A percentile compares a stretch with the other conserved stretches of the same genome.
phyloP scores from a whole-genome alignment of 2,797 vertebrate genomes.

The Salmo trutta region DNA sequence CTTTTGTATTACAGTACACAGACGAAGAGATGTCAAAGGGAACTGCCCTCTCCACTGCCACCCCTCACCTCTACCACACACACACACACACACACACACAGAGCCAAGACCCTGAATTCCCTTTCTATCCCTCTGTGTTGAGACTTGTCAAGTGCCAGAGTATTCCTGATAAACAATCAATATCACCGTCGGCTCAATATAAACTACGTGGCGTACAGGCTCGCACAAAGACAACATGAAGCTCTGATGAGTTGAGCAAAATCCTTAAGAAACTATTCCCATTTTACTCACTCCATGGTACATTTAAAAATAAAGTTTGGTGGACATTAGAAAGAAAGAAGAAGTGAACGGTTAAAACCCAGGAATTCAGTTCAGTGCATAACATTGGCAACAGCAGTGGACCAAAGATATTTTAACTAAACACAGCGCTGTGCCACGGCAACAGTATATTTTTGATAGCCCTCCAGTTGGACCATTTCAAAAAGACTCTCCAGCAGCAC shows the following conservation, averaged over 20 bases:
- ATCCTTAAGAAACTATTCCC: not conserved
- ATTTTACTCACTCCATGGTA: too few species aligned
- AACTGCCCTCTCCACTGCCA: not conserved
- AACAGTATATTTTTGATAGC: slow-evolving; percentile 47
- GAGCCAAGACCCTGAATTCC: not conserved
- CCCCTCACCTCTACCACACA: not conserved
- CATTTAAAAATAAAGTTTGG: not conserved
- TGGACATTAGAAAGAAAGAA: not conserved
- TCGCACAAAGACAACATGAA: not conserved
- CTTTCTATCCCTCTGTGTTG: not conserved
- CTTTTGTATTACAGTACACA: not conserved
- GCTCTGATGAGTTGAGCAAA: not conserved
- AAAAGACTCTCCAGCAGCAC: slow-evolving; percentile 39
- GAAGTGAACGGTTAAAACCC: not conserved
- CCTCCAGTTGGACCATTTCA: slow-evolving; percentile 45
- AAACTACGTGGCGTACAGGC: not conserved
- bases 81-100: not conserved
- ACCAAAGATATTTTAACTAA: slow-evolving; percentile 5
- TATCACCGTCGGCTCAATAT: not conserved
- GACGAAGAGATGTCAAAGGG: not conserved
- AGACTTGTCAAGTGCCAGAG: not conserved
- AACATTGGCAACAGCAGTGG: not conserved
- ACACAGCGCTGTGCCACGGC: slow-evolving; percentile 29
- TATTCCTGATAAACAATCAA: not conserved
- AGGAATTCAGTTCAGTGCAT: not conserved